Evolutionary conservation across 35 echinoderm and acorn worm genomes (phyloP), one percentile per base, ranked within the genome.

Genomic region (Ophiothrix spiculata): DNA sequence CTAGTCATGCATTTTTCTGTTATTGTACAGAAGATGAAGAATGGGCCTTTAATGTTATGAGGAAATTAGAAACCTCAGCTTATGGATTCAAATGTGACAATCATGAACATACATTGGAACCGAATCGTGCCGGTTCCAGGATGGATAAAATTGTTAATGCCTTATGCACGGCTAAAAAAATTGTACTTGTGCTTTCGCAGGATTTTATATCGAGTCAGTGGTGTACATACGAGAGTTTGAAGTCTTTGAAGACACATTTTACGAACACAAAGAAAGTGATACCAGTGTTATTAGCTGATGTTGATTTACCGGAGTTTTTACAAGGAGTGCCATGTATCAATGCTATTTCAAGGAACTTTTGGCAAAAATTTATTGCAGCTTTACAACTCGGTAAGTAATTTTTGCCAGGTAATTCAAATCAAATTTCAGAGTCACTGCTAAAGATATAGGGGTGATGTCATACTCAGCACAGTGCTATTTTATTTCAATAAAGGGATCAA

Each of bases 1-100:
- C 87, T 0, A 91, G 96, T 31, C 96, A 99, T 56, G 96, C 92
- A 39, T 99, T 99, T 77, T 99, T 99, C 79, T 99, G 96, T 75
- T 94, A 84, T 29, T 80, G 86, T 12, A 83, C 82, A 37, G 92
- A 91, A 25, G 96, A 99, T 34, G 86, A 91, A 17, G 86, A 94
- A n/a, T 99, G 96, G 96, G 86, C 86, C 0, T 40, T 77, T 10
- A 94, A 94, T 40, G 89, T 99, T 6, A 84, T 94, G 42, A 86
- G 86, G 4, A 91, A 88, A 45, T 86, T 99, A 11, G 91, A 94
- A 80, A 86, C 96, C 25, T 80, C 96, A 21, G 89, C 92, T 0
- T 99, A 99, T 23, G 92, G 92, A 1, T 99, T 99, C 76, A 77
- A 82, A 21, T 99, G 92, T 35, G 77, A 56, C 12, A 99, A 99